Evolutionary conservation across 1,140 invertebrate species (phyloP).

Genomic region (Elymnias hypermnestra): DNA sequence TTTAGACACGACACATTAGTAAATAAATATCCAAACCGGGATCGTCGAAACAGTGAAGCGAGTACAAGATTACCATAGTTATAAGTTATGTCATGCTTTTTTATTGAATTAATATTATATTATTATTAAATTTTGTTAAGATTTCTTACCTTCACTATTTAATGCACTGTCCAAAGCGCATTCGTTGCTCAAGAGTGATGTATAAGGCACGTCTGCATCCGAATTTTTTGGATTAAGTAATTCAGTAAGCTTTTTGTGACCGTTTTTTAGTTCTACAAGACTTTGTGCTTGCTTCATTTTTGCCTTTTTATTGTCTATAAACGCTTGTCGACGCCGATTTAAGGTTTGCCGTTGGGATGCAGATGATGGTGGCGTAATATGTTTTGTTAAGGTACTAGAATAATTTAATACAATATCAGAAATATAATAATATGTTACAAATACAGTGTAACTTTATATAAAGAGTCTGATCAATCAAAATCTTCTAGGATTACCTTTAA

Average conservation of each 20-base stretch:
- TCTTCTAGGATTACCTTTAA: too few relatives aligned
- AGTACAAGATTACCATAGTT: too few relatives aligned
- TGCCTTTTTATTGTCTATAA: conserved; percentile 53
- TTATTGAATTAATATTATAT: too few relatives aligned
- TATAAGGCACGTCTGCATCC: conserved; percentile 64
- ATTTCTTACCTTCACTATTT: conserved; percentile 48
- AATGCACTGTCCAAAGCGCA: conserved; percentile 48
- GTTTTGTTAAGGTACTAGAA: conserved; percentile 68
- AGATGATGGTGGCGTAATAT: conserved; percentile 70
- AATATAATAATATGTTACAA: too few relatives aligned
- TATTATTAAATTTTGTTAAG: too few relatives aligned
- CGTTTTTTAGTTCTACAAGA: conserved; percentile 54
- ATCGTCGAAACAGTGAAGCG: too few relatives aligned
- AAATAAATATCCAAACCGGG: too few relatives aligned
- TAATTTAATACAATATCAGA: not conserved
- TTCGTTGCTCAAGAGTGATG: conserved; percentile 58
- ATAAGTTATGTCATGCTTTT: too few relatives aligned
- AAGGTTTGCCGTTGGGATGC: conserved; percentile 35
- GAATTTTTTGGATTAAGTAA: conserved; percentile 48
- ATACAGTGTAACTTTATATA: too few relatives aligned
- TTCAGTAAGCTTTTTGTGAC: conserved; percentile 45
- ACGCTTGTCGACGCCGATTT: conserved; percentile 46
- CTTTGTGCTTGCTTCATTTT: conserved; percentile 66
- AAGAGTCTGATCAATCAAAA: too few relatives aligned
- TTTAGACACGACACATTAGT: too few relatives aligned